Evolutionary conservation across 2,888 invertebrate genomes (phyloP).

Genomic region (Furcula furcula): DNA sequence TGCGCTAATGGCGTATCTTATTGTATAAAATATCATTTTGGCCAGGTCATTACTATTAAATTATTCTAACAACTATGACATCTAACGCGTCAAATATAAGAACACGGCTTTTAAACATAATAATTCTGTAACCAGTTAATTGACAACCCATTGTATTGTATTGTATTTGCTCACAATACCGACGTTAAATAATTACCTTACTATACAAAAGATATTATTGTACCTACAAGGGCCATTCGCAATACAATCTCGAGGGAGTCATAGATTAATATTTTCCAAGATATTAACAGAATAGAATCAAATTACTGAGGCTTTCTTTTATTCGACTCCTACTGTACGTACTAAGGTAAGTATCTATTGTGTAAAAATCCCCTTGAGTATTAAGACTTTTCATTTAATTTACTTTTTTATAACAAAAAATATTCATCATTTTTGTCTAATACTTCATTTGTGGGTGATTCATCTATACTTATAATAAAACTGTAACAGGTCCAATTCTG

Average conservation of each 20-base stretch:
- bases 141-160: no score
- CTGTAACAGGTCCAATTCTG: no score
- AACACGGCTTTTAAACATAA: no score
- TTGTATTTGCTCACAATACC: background rate
- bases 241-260: constrained; percentile 1
- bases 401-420: background rate
- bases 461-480: no score
- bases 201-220: background rate
- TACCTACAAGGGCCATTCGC: background rate
- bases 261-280: background rate
- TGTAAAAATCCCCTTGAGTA: background rate
- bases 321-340: background rate
- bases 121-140: no score
- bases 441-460: no score
- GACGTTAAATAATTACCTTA: background rate
- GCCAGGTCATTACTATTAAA: no score
- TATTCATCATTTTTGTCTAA: no score
- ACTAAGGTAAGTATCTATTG: background rate
- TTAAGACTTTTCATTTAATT: background rate
- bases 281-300: background rate
- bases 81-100: no score
- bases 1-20: no score
- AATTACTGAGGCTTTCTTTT: background rate
- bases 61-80: no score
- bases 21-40: no score